phyloP scores from a whole-genome alignment of 2,797 vertebrate genomes.

The Botia almorhae region DNA sequence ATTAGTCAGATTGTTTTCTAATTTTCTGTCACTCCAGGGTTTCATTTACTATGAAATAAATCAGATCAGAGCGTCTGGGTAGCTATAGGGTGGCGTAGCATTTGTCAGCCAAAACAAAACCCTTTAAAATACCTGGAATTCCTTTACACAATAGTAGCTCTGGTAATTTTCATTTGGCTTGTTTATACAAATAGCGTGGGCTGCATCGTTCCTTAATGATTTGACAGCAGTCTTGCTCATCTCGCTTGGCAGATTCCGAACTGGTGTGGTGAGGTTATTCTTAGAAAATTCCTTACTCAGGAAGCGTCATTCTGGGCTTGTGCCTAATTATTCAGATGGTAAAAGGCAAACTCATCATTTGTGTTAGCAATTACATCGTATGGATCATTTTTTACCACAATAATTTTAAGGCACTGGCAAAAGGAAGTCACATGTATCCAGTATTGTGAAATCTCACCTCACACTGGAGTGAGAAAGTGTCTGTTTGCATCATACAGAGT shows the following conservation, averaged over 20 bases:
- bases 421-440: slow-evolving; percentile 42
- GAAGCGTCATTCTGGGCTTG: slow-evolving; percentile 8
- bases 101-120: background rate
- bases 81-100: background rate
- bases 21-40: background rate
- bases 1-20: too few species aligned
- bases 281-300: slow-evolving; percentile 20
- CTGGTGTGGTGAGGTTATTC: slow-evolving; percentile 56
- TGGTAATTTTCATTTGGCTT: slow-evolving; percentile 13
- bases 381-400: background rate
- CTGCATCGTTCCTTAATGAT: slow-evolving; percentile 44
- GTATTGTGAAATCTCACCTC: background rate
- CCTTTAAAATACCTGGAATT: background rate
- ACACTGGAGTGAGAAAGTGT: slow-evolving; percentile 32
- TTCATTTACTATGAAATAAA: slow-evolving; percentile 1
- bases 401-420: slow-evolving; percentile 34
- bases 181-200: slow-evolving; percentile 16
- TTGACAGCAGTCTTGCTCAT: slow-evolving; percentile 53
- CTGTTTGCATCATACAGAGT: slow-evolving; percentile 59
- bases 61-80: slow-evolving; percentile 12
- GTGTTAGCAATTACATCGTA: background rate
- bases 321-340: background rate
- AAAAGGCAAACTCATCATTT: background rate
- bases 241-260: slow-evolving; percentile 51
- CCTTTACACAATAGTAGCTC: slow-evolving; percentile 4